These are phyloP conservation scores for Polia nebulosa DNA, from an alignment of 2,888 invertebrate genomes.

Conservation along the genomic window DNA sequence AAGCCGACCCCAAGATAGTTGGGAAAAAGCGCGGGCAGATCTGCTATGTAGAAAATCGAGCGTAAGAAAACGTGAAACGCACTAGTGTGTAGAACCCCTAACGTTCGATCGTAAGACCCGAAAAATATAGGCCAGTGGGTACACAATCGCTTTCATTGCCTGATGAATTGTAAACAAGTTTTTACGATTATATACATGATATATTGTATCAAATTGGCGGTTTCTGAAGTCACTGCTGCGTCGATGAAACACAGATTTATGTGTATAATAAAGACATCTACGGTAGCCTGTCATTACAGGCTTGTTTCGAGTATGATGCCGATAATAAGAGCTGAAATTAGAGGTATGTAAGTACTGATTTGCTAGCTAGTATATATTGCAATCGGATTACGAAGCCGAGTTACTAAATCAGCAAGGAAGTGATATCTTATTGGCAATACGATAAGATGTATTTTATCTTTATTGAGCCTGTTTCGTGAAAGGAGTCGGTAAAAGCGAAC, in stretches of 20 bases:
- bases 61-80: background rate
- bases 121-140: constrained; percentile 78
- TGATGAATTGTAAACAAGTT: constrained; percentile 80
- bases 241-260: constrained; percentile 63
- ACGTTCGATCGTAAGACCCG: constrained; percentile 66
- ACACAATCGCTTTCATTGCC: constrained; percentile 74
- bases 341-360: constrained; percentile 55
- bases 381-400: constrained; percentile 45
- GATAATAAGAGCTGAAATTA: constrained; percentile 60
- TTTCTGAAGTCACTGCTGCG: constrained; percentile 62
- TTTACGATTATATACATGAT: constrained; percentile 75
- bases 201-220: constrained; percentile 76
- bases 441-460: constrained; percentile 43
- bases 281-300: constrained; percentile 62
- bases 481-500: constrained; percentile 4
- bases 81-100: constrained; percentile 43
- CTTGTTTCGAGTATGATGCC: constrained; percentile 58
- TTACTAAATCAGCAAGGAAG: constrained; percentile 60
- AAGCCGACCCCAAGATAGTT: too few species aligned
- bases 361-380: constrained; percentile 52
- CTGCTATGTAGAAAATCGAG: constrained; percentile 20
- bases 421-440: constrained; percentile 32
- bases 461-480: constrained; percentile 12
- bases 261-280: constrained; percentile 65
- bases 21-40: too few species aligned